Evolutionary conservation across 2,113 vertebrate genomes (phyloP).

Genomic region (Thunnus thynnus): DNA sequence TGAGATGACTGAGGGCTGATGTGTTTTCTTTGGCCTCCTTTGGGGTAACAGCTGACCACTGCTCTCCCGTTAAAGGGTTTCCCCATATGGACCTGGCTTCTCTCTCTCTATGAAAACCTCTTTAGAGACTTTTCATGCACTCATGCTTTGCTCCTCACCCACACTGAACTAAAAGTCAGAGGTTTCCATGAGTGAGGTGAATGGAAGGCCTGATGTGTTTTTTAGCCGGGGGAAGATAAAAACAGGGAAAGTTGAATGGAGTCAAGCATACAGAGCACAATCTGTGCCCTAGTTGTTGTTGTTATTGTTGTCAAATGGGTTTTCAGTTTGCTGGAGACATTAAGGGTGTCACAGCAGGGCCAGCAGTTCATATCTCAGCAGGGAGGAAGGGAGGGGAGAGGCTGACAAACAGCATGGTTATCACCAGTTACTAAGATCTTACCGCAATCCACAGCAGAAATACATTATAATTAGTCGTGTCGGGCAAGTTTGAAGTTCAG

Average conservation of each 20-base stretch:
- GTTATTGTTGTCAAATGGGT: conserved; percentile 52
- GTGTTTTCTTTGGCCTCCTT: conserved; percentile 66
- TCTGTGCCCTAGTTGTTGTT: conserved; percentile 38
- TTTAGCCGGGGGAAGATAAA: neutral
- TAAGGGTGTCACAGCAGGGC: conserved; percentile 45
- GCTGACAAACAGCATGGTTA: conserved; percentile 31
- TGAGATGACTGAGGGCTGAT: conserved; percentile 43
- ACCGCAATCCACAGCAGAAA: neutral
- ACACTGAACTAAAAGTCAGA: neutral
- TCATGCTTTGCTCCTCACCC: neutral
- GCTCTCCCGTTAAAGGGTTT: conserved; percentile 43
- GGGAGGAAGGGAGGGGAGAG: conserved; percentile 40
- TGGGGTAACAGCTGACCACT: conserved; percentile 60
- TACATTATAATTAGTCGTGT: neutral
- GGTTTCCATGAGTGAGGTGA: neutral
- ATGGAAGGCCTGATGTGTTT: conserved; percentile 13
- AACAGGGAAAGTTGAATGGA: conserved; percentile 21
- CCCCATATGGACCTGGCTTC: conserved; percentile 40
- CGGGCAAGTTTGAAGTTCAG: neutral
- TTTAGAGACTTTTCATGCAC: conserved; percentile 16
- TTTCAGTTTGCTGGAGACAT: conserved; percentile 39
- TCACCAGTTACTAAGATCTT: conserved; percentile 10
- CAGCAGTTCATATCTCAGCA: conserved; percentile 73
- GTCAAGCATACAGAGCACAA: neutral
- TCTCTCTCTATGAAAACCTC: conserved; percentile 14